These are phyloP conservation scores for Anoncus sp. DNA, from an alignment of 2,888 invertebrate genomes.

Conservation along the genomic window DNA sequence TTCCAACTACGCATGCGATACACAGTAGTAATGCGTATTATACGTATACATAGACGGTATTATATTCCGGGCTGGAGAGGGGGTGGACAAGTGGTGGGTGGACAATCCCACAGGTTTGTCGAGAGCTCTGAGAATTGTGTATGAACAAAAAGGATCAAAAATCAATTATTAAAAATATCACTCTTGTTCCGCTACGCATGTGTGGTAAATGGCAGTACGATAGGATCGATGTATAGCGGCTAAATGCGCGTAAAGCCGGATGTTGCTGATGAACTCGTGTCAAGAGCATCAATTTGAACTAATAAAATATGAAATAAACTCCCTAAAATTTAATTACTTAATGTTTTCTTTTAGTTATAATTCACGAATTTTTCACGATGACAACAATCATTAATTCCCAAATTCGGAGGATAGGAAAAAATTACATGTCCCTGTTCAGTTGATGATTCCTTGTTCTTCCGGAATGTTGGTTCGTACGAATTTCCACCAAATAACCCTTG, in stretches of 20 bases:
- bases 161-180: slow-evolving; percentile 55
- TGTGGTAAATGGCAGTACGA: neutral
- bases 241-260: neutral
- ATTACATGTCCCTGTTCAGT: neutral
- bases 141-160: slow-evolving; percentile 30
- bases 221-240: neutral
- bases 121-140: slow-evolving; percentile 4
- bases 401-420: neutral
- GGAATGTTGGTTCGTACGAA: neutral
- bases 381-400: neutral
- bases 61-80: slow-evolving; percentile 15
- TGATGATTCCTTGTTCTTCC: neutral
- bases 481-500: neutral
- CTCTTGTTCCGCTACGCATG: neutral
- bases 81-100: slow-evolving; percentile 14
- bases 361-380: neutral
- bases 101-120: slow-evolving; percentile 19
- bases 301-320: neutral
- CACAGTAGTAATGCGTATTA: slow-evolving; percentile 28
- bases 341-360: neutral
- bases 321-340: neutral
- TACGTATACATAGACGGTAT: slow-evolving; percentile 8
- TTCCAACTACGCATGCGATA: slow-evolving; percentile 34
- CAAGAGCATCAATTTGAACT: no score
- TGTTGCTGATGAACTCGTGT: no score